Evolutionary conservation across 2,888 invertebrate genomes (phyloP).

Genomic region (Stratiomys singularior): DNA sequence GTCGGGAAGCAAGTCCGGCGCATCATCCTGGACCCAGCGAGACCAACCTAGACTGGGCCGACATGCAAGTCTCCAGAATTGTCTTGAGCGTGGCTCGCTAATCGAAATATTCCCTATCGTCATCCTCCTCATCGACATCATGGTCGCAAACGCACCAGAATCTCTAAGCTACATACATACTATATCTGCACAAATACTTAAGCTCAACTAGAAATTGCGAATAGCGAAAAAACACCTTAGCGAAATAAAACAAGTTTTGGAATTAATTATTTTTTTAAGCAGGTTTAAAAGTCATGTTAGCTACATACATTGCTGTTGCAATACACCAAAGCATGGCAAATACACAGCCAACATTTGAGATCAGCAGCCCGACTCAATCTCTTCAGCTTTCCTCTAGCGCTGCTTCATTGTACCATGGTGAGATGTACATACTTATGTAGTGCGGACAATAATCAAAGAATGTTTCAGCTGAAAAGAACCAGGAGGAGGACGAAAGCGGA

Average conservation of each 20-base stretch:
- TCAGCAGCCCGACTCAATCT: neutral
- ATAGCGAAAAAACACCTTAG: slow-evolving; percentile 20
- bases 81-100: neutral
- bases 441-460: neutral
- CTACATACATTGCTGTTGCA: slow-evolving; percentile 18
- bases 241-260: slow-evolving; percentile 42
- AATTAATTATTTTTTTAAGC: slow-evolving; percentile 40
- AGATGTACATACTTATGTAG: neutral
- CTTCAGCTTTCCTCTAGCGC: neutral
- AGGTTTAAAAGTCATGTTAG: slow-evolving; percentile 40
- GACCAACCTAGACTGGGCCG: neutral
- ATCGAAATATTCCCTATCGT: slow-evolving; percentile 23
- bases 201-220: neutral
- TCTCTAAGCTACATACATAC: neutral
- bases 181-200: neutral
- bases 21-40: neutral
- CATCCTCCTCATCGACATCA: neutral
- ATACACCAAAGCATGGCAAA: neutral
- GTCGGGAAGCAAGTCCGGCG: neutral
- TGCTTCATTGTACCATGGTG: too few relatives aligned
- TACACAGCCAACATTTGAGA: neutral
- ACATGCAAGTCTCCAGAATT: neutral
- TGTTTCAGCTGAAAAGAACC: neutral
- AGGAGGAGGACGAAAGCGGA: neutral
- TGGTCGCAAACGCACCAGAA: too few relatives aligned